Evolutionary conservation across 2,888 invertebrate genomes (phyloP).

Genomic region (Amphipoea lucens): DNA sequence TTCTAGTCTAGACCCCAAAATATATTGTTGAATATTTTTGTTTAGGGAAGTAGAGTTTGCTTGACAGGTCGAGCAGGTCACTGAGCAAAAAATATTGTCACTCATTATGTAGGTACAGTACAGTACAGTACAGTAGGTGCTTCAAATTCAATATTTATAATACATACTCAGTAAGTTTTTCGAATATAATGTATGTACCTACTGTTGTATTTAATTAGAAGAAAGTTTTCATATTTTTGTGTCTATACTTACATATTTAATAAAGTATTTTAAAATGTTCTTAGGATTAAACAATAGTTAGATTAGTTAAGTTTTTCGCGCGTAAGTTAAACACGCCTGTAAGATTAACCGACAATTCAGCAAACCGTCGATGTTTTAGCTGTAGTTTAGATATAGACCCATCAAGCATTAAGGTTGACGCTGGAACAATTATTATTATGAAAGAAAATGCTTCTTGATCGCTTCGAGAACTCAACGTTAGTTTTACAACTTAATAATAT

Average conservation of each 20-base stretch:
- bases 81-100: conserved; percentile 40
- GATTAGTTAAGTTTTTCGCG: conserved; percentile 12
- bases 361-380: conserved; percentile 86
- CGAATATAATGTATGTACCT: not conserved
- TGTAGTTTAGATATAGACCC: conserved; percentile 73
- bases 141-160: not conserved
- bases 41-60: not conserved
- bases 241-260: conserved; percentile 24
- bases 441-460: conserved; percentile 56
- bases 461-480: conserved; percentile 52
- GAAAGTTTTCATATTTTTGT: conserved; percentile 15
- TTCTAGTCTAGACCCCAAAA: not conserved
- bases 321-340: conserved; percentile 28
- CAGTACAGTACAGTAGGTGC: conserved; percentile 1
- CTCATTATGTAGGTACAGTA: not conserved
- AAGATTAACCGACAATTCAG: conserved; percentile 77
- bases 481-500: conserved; percentile 21
- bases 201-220: not conserved
- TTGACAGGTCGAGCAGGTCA: conserved; percentile 36
- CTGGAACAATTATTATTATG: conserved; percentile 85
- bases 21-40: not conserved
- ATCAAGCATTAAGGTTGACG: conserved; percentile 85
- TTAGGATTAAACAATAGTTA: conserved; percentile 6
- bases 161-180: conserved; percentile 2
- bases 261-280: conserved; percentile 6